phyloP scores from a whole-genome alignment of 2,797 vertebrate species.

The Tiaroga cobitis region DNA sequence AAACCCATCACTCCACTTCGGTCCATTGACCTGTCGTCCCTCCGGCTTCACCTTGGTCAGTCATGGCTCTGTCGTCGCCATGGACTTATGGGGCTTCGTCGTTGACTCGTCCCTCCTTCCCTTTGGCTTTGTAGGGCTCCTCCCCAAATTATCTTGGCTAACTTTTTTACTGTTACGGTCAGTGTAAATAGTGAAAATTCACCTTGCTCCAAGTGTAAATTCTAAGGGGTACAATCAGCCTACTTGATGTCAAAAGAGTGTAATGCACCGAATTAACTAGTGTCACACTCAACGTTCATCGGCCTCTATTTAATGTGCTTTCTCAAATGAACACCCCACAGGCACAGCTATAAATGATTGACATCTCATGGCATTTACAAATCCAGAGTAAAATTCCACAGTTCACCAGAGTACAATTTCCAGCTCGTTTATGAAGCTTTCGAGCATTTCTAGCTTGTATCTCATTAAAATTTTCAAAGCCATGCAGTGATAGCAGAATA shows the following conservation, averaged over 20 bases:
- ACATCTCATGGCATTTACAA: conserved; percentile 68
- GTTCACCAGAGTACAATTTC: conserved; percentile 50
- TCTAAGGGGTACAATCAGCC: neutral
- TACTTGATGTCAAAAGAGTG: neutral
- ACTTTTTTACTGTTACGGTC: neutral
- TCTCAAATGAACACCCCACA: conserved; percentile 57
- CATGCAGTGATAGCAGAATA: conserved; percentile 22
- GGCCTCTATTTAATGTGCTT: neutral
- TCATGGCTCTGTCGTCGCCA: too few relatives aligned
- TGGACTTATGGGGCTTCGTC: too few relatives aligned
- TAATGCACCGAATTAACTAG: neutral
- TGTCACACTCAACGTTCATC: neutral
- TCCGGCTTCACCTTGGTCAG: too few relatives aligned
- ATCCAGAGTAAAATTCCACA: conserved; percentile 66
- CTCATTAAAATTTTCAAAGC: conserved; percentile 57
- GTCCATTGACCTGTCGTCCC: too few relatives aligned
- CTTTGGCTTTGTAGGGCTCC: too few relatives aligned
- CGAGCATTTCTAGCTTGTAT: conserved; percentile 49
- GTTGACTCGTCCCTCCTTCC: too few relatives aligned
- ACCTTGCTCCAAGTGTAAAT: neutral
- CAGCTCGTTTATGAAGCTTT: conserved; percentile 57
- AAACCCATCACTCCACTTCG: too few relatives aligned
- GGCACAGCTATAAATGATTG: conserved; percentile 61
- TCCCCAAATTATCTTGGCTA: neutral
- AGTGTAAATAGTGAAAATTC: neutral